A percentile compares a stretch with the other conserved stretches of the same genome.
phyloP scores from a whole-genome alignment of 1,140 invertebrate genomes.

The Battus philenor region DNA sequence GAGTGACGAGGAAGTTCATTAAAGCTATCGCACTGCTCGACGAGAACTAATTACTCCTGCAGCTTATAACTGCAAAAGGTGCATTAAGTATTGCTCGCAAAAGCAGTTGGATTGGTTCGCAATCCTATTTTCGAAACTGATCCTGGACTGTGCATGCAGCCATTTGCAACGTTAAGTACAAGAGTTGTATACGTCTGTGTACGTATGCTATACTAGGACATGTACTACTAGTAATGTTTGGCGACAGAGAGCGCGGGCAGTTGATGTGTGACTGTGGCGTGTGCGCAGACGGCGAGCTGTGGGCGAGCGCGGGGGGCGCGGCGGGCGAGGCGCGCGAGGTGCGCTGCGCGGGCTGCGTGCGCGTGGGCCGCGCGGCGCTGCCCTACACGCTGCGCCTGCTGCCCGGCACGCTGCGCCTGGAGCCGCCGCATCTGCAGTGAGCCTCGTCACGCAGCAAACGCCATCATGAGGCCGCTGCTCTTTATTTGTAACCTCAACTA shows the following conservation, averaged over 20 bases:
- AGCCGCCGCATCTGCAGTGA: slow-evolving; percentile 34
- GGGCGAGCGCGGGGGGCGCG: slow-evolving; percentile 29
- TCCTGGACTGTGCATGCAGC: no score
- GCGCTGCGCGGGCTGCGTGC: slow-evolving; percentile 45
- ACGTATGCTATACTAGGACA: not conserved
- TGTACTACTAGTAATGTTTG: slow-evolving; percentile 13
- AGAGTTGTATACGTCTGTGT: no score
- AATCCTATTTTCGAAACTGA: no score
- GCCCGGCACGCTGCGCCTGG: slow-evolving; percentile 38
- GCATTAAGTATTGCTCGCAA: no score
- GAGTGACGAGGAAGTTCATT: no score
- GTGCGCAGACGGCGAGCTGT: slow-evolving; percentile 32
- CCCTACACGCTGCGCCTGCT: slow-evolving; percentile 48
- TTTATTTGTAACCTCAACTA: no score
- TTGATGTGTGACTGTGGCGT: slow-evolving; percentile 83
- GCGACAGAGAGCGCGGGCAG: slow-evolving; percentile 81
- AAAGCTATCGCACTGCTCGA: no score
- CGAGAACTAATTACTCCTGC: no score
- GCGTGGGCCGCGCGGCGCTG: slow-evolving; percentile 33
- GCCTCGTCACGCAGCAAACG: slow-evolving; percentile 12
- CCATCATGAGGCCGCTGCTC: no score
- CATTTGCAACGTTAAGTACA: no score
- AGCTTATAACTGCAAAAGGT: no score
- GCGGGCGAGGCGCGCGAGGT: slow-evolving; percentile 20
- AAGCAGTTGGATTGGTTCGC: no score